Evolutionary conservation across 2,888 invertebrate genomes (phyloP).

Genomic region (Unio pictorum): DNA sequence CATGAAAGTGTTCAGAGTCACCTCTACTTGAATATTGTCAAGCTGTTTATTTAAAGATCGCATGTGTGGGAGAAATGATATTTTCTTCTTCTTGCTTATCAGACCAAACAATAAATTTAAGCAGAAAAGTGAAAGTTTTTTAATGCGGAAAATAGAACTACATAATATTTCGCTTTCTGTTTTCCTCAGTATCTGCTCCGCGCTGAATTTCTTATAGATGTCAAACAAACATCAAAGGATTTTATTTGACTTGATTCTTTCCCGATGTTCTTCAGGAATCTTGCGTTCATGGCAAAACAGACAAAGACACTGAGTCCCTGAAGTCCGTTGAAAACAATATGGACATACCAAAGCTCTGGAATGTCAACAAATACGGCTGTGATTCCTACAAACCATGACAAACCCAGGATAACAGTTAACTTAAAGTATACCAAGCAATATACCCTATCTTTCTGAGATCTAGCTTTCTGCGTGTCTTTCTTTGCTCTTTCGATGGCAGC

Average conservation of each 20-base stretch:
- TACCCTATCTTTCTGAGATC: constrained; percentile 2
- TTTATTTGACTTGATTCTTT: not conserved
- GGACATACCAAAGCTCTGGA: constrained; percentile 11
- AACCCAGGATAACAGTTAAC: constrained; percentile 17
- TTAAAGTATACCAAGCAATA: constrained; percentile 19
- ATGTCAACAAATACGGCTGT: constrained; percentile 9
- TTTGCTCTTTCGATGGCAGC: constrained; percentile 5
- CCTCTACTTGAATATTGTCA: no score
- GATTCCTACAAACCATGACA: constrained; percentile 18
- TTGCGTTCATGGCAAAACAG: constrained; percentile 15
- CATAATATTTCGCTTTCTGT: no score
- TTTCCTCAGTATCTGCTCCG: no score
- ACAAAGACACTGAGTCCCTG: constrained; percentile 20
- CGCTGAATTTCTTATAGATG: no score
- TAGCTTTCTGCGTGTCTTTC: not conserved
- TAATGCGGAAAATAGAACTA: no score
- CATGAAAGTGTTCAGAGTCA: no score
- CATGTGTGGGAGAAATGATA: no score
- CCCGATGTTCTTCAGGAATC: constrained; percentile 6
- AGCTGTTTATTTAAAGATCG: no score
- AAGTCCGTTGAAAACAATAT: constrained; percentile 19
- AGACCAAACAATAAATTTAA: no score
- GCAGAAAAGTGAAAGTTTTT: no score
- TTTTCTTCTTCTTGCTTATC: no score
- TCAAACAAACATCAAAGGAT: not conserved